Evolutionary conservation across 2,113 vertebrate genomes (phyloP).

Genomic region (Aphyosemion australe): DNA sequence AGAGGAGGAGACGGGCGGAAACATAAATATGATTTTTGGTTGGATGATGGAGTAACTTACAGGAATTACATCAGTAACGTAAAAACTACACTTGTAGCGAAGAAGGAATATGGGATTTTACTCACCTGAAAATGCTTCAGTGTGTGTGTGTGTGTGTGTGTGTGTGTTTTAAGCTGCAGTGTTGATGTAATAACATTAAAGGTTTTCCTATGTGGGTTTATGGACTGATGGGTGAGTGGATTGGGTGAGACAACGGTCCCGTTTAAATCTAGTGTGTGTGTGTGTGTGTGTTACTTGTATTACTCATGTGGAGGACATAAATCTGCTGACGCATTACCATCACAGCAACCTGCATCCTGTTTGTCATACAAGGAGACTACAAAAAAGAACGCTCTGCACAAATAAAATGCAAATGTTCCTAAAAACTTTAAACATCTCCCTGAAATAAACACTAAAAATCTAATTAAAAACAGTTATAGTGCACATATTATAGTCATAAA

Average conservation of each 20-base stretch:
- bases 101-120: not conserved
- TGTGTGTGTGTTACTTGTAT: slow-evolving; percentile 7
- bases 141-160: slow-evolving; percentile 11
- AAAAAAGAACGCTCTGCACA: not conserved
- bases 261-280: slow-evolving; percentile 36
- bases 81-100: not conserved
- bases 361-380: not conserved
- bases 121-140: slow-evolving; percentile 12
- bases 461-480: not conserved
- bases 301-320: slow-evolving; percentile 6
- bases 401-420: too few relatives aligned
- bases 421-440: too few relatives aligned
- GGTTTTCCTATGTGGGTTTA: slow-evolving; percentile 47
- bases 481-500: not conserved
- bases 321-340: not conserved
- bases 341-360: not conserved
- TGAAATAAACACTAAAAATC: not conserved
- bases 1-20: slow-evolving; percentile 30
- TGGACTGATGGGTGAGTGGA: slow-evolving; percentile 49
- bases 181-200: slow-evolving; percentile 53
- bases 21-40: slow-evolving; percentile 40
- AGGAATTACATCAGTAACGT: slow-evolving; percentile 11
- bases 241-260: slow-evolving; percentile 41
- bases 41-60: slow-evolving; percentile 26
- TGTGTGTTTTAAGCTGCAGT: slow-evolving; percentile 32